These are phyloP conservation scores for Apis cerana DNA, from an alignment of 1,140 invertebrate genomes.

Conservation along the genomic window DNA sequence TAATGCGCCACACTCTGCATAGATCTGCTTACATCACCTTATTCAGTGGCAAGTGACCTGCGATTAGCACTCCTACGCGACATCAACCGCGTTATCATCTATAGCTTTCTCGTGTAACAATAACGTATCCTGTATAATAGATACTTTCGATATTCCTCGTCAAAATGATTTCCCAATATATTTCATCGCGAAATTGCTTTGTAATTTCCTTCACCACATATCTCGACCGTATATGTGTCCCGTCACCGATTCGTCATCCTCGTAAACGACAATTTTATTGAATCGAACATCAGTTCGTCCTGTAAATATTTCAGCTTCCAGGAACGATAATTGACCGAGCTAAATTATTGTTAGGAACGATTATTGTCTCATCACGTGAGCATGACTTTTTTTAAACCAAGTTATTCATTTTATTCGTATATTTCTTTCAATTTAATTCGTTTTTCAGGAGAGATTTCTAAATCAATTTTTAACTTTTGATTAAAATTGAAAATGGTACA, in stretches of 20 bases:
- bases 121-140: conserved; percentile 30
- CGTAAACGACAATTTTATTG: conserved; percentile 27
- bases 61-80: conserved; percentile 3
- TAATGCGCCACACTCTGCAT: background rate
- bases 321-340: background rate
- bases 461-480: no score
- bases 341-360: background rate
- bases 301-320: background rate
- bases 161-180: conserved; percentile 28
- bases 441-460: no score
- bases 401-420: background rate
- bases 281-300: background rate
- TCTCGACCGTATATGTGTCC: background rate
- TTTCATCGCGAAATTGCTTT: conserved; percentile 28
- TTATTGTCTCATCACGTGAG: background rate
- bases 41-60: conserved; percentile 21
- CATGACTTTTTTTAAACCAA: background rate
- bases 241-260: background rate
- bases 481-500: no score
- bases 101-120: conserved; percentile 38
- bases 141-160: conserved; percentile 5
- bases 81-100: conserved; percentile 24
- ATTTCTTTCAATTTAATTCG: background rate
- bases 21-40: conserved; percentile 18
- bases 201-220: conserved; percentile 12